phyloP scores from a whole-genome alignment of 2,888 invertebrate species.

The Parnassius mnemosyne region DNA sequence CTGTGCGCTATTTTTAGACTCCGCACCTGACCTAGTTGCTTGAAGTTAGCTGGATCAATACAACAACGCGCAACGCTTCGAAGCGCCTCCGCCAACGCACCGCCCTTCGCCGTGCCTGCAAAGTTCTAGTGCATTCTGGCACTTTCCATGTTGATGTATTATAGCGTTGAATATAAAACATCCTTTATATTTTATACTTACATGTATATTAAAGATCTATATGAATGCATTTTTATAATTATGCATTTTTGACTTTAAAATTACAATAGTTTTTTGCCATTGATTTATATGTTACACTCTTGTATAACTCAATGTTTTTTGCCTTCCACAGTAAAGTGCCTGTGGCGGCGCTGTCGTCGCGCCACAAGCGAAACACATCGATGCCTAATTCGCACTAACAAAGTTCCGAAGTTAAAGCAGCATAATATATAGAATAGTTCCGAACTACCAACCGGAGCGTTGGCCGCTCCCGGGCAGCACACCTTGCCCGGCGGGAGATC shows the following conservation, averaged over 20 bases:
- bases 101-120: slow-evolving; percentile 43
- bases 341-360: too few species aligned
- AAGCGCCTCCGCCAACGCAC: neutral
- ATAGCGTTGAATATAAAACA: neutral
- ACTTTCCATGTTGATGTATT: neutral
- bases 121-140: slow-evolving; percentile 4
- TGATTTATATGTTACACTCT: too few species aligned
- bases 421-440: too few species aligned
- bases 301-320: too few species aligned
- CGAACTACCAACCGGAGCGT: too few species aligned
- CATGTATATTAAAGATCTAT: neutral
- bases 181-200: neutral
- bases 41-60: slow-evolving; percentile 33
- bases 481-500: too few species aligned
- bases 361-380: too few species aligned
- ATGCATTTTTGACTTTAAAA: neutral
- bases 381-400: too few species aligned
- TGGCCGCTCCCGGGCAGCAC: too few species aligned
- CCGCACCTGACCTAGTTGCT: slow-evolving; percentile 33
- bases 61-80: neutral
- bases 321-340: too few species aligned
- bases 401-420: too few species aligned
- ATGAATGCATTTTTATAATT: neutral
- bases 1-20: slow-evolving; percentile 19
- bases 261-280: neutral